phyloP scores from a whole-genome alignment of 2,888 invertebrate genomes.

The Endotricha flammealis region DNA sequence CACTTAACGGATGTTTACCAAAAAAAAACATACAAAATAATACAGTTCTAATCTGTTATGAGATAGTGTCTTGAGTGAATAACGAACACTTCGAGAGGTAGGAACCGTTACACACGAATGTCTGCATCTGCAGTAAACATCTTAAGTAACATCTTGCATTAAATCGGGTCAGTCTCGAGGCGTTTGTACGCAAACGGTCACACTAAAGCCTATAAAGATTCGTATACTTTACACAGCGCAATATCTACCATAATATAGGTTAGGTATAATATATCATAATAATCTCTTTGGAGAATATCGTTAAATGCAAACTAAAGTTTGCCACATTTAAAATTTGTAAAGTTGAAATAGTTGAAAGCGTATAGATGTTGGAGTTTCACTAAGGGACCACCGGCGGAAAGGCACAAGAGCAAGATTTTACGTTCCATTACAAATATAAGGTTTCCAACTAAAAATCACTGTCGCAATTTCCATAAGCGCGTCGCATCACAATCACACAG shows the following conservation, averaged over 20 bases:
- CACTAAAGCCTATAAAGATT: conserved; percentile 53
- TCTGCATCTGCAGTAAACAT: too few species aligned
- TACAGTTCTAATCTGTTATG: too few species aligned
- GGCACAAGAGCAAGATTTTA: conserved; percentile 66
- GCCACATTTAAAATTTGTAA: conserved; percentile 41
- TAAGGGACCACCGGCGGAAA: conserved; percentile 57
- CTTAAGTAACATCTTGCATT: conserved; percentile 4
- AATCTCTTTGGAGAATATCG: conserved; percentile 70
- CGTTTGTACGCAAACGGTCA: conserved; percentile 44
- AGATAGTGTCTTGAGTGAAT: too few species aligned
- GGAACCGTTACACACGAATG: too few species aligned
- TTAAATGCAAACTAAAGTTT: conserved; percentile 49
- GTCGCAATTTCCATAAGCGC: conserved; percentile 27
- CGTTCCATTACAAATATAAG: conserved; percentile 42
- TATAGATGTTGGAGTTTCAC: conserved; percentile 35
- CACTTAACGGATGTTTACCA: too few species aligned
- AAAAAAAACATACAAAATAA: too few species aligned
- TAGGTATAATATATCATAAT: conserved; percentile 43
- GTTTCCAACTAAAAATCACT: conserved; percentile 30
- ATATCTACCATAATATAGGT: conserved; percentile 50
- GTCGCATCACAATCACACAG: conserved; percentile 24
- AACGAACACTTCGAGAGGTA: too few species aligned
- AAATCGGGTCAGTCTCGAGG: conserved; percentile 27
- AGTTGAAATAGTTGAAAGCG: conserved; percentile 41
- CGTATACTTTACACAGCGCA: conserved; percentile 74